These are phyloP conservation scores for Orchesella cincta DNA, from an alignment of 1,140 invertebrate genomes.

Conservation along the genomic window DNA sequence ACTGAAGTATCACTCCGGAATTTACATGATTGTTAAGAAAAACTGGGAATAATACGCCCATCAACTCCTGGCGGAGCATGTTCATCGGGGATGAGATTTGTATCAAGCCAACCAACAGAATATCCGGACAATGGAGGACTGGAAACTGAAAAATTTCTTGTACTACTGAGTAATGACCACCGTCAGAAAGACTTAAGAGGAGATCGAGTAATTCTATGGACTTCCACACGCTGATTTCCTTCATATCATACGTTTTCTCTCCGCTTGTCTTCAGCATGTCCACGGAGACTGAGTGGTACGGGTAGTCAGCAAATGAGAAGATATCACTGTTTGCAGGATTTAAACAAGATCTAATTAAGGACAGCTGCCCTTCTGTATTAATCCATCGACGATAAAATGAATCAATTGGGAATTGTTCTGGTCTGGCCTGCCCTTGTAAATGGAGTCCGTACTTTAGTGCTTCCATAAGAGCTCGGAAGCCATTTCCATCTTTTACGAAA, in stretches of 20 bases:
- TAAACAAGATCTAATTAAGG: conserved; percentile 79
- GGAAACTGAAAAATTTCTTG: conserved; percentile 92
- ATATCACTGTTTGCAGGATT: conserved; percentile 79
- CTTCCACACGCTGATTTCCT: conserved; percentile 87
- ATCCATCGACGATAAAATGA: conserved; percentile 87
- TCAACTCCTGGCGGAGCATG: conserved; percentile 76
- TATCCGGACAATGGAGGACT: conserved; percentile 88
- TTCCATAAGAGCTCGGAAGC: conserved; percentile 76
- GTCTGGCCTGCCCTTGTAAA: conserved; percentile 66
- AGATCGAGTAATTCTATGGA: conserved; percentile 87
- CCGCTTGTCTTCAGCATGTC: conserved; percentile 89
- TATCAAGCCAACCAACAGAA: conserved; percentile 74
- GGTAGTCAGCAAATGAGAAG: conserved; percentile 90
- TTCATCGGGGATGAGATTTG: conserved; percentile 79
- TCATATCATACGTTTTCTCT: conserved; percentile 77
- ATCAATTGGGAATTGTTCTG: conserved; percentile 83
- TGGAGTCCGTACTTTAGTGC: conserved; percentile 77
- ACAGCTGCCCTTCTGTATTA: conserved; percentile 86
- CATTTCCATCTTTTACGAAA: conserved; percentile 79
- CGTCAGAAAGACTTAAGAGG: conserved; percentile 81
- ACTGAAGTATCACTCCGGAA: conserved; percentile 86
- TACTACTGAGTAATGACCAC: conserved; percentile 76
- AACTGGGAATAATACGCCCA: conserved; percentile 81
- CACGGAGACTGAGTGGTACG: conserved; percentile 78
- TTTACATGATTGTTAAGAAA: conserved; percentile 94